A percentile compares a stretch with the other conserved stretches of the same genome.
Conservation (phyloP, 2,797 vertebrate species). For the Mormyrus hasselquistii region DNA sequence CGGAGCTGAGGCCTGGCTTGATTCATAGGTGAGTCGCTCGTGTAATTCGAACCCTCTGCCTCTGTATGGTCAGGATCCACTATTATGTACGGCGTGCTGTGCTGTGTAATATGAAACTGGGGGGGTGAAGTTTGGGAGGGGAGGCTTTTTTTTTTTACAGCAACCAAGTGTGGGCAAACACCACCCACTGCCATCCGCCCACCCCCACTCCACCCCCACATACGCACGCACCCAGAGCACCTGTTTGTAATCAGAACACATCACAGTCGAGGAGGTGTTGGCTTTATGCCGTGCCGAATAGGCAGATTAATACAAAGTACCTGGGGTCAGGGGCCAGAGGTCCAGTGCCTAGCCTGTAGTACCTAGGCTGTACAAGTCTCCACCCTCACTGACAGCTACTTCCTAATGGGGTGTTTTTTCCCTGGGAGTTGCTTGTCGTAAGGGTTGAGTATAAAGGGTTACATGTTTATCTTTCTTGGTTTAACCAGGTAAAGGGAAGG, state of each 20-base stretch:
- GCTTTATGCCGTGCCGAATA: neutral
- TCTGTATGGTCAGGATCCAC: neutral
- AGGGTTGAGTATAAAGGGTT: neutral
- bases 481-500: neutral
- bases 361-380: neutral
- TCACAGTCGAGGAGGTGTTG: neutral
- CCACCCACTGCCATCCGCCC: neutral
- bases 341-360: neutral
- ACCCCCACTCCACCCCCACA: no score
- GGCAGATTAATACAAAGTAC: neutral
- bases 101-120: neutral
- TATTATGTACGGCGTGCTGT: neutral
- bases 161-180: conserved; percentile 5
- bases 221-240: neutral
- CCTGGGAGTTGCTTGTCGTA: neutral
- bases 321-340: neutral
- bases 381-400: neutral
- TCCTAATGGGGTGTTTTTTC: neutral
- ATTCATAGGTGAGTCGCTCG: neutral
- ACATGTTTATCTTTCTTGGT: neutral
- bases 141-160: neutral
- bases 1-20: neutral
- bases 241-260: neutral
- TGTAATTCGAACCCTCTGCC: neutral
- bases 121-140: neutral